phyloP scores from a whole-genome alignment of 2,888 invertebrate species.

The Cinara cedri region DNA sequence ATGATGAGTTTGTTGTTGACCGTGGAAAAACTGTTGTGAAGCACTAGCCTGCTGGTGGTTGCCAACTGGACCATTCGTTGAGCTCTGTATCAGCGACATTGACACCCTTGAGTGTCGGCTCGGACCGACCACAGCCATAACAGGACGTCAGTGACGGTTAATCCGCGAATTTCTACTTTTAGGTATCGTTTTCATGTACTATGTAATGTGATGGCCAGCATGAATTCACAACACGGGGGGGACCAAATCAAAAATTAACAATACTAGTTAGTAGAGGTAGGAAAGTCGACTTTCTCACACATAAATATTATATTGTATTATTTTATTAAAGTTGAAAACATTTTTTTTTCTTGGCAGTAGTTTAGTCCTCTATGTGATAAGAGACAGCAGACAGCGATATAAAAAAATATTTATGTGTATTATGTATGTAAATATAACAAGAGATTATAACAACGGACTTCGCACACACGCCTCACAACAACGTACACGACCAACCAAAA shows the following conservation, averaged over 20 bases:
- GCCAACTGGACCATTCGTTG: constrained; percentile 64
- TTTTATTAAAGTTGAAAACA: neutral
- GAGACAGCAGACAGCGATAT: neutral
- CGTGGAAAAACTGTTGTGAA: constrained; percentile 67
- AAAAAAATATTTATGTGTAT: neutral
- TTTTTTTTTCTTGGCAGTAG: neutral
- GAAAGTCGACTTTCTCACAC: too few relatives aligned
- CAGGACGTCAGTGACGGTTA: constrained; percentile 52
- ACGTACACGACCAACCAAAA: neutral
- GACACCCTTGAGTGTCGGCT: constrained; percentile 90
- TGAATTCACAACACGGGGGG: neutral
- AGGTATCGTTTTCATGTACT: constrained; percentile 20
- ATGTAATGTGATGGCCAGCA: neutral
- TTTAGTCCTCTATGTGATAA: neutral
- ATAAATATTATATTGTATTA: neutral
- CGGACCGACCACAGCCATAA: constrained; percentile 83
- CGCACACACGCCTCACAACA: neutral
- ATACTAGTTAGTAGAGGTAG: neutral
- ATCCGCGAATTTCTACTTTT: constrained; percentile 23
- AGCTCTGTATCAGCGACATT: constrained; percentile 70
- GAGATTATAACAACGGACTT: neutral
- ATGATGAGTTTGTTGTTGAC: constrained; percentile 65
- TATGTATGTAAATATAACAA: too few relatives aligned
- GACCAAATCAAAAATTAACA: neutral
- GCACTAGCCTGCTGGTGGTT: constrained; percentile 69